These are phyloP conservation scores for Caenorhabditis macrosperma DNA, from an alignment of 2,888 invertebrate species.

Conservation along the genomic window DNA sequence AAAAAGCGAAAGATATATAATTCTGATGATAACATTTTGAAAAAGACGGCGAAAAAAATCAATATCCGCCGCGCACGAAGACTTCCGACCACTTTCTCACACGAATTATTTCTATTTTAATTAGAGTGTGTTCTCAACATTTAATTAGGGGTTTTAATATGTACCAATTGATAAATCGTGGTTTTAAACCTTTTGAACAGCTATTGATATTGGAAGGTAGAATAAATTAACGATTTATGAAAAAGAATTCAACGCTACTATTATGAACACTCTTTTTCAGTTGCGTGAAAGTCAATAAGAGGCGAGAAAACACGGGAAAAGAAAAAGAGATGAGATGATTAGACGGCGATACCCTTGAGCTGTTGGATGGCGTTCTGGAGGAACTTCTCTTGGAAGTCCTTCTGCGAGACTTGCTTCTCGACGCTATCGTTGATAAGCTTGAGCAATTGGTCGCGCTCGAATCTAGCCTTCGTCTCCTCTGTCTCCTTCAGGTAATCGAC, in stretches of 20 bases:
- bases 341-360: conserved; percentile 64
- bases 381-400: conserved; percentile 77
- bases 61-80: too few species aligned
- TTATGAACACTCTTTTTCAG: conserved; percentile 14
- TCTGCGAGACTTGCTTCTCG: conserved; percentile 74
- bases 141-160: too few species aligned
- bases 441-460: conserved; percentile 94
- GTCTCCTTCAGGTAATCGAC: conserved; percentile 91
- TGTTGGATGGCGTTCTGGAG: conserved; percentile 78
- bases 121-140: too few species aligned
- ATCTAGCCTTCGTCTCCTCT: conserved; percentile 88
- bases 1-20: too few species aligned
- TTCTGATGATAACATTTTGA: too few species aligned
- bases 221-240: conserved; percentile 26
- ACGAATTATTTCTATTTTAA: too few species aligned
- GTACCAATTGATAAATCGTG: too few species aligned
- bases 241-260: conserved; percentile 25
- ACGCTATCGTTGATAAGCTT: conserved; percentile 93
- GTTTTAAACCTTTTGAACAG: background rate
- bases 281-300: conserved; percentile 1
- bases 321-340: conserved; percentile 14
- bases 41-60: too few species aligned
- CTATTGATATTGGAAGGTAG: background rate
- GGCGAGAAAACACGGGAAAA: background rate
- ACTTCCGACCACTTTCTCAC: too few species aligned